A percentile compares a stretch with the other conserved stretches of the same genome.
phyloP scores from a whole-genome alignment of 2,113 vertebrate genomes.

The Anser brachyrhynchus region DNA sequence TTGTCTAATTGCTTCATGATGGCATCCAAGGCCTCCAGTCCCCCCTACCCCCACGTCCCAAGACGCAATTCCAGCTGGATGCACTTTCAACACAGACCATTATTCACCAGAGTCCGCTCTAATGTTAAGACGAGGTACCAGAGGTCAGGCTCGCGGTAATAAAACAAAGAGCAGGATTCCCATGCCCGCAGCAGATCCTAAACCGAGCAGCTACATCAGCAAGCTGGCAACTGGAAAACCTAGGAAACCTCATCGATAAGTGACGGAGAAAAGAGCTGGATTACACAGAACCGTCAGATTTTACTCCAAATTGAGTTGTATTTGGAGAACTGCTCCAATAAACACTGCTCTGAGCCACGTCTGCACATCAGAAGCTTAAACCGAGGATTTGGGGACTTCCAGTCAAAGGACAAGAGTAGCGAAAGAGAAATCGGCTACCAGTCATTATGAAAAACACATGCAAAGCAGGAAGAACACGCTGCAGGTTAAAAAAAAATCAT shows the following conservation, averaged over 20 bases:
- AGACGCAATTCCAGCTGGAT: slow-evolving; percentile 57
- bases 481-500: accelerated
- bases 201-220: slow-evolving; percentile 8
- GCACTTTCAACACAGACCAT: slow-evolving; percentile 49
- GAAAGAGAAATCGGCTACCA: neutral
- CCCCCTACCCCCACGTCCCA: neutral
- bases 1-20: slow-evolving; percentile 64
- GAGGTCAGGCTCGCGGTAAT: slow-evolving; percentile 54
- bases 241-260: slow-evolving; percentile 27
- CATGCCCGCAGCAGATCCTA: slow-evolving; percentile 27
- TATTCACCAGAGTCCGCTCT: slow-evolving; percentile 27
- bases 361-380: neutral
- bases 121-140: slow-evolving; percentile 51
- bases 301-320: neutral
- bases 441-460: neutral
- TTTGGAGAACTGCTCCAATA: neutral
- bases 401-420: accelerated
- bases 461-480: neutral
- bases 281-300: neutral
- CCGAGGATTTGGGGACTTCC: neutral
- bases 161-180: slow-evolving; percentile 55
- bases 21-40: slow-evolving; percentile 34
- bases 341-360: accelerated
- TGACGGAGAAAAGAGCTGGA: neutral
- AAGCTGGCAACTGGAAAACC: slow-evolving; percentile 29